phyloP scores from a whole-genome alignment of 2,888 invertebrate genomes.

The Isoperla grammatica region DNA sequence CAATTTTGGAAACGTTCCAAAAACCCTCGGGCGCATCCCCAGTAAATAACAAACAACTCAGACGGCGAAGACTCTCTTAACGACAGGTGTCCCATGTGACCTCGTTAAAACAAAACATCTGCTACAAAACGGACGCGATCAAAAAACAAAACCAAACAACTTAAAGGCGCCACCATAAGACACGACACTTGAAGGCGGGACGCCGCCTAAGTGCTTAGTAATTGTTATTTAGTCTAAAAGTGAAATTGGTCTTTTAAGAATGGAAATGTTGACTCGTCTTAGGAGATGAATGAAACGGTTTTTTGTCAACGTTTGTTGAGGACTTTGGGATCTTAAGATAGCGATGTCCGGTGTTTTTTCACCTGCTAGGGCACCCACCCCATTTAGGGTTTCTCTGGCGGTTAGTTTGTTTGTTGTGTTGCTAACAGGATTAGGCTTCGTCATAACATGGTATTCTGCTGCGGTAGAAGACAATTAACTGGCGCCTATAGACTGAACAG shows the following conservation, averaged over 20 bases:
- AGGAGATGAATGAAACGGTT: conserved; percentile 8
- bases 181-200: background rate
- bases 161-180: background rate
- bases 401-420: too few relatives aligned
- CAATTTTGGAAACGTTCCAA: too few relatives aligned
- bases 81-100: conserved; percentile 9
- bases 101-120: background rate
- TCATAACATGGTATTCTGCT: too few relatives aligned
- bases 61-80: background rate
- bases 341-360: background rate
- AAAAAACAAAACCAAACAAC: background rate
- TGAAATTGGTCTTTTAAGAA: background rate
- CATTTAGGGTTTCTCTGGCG: too few relatives aligned
- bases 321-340: background rate
- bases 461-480: too few relatives aligned
- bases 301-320: background rate
- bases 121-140: background rate
- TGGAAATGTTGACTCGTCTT: too few relatives aligned
- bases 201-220: conserved; percentile 5
- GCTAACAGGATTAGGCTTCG: too few relatives aligned
- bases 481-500: too few relatives aligned
- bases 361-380: background rate
- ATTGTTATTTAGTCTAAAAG: conserved; percentile 13
- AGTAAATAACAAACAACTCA: background rate
- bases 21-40: too few relatives aligned